Evolutionary conservation across 1,140 invertebrate genomes (phyloP).

Genomic region (Saccostrea glomerata): DNA sequence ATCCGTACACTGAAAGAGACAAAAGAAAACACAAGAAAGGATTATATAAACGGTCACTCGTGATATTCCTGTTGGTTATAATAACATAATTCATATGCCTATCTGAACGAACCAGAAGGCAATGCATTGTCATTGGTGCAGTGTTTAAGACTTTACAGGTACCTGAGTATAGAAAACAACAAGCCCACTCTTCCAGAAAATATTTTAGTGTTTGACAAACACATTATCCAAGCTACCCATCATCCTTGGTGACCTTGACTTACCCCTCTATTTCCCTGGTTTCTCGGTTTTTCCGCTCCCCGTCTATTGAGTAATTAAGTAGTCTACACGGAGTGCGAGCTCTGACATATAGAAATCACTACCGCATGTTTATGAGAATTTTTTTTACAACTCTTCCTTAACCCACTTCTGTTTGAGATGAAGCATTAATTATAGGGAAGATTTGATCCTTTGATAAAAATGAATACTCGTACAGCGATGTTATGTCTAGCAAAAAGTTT

Average conservation of each 20-base stretch:
- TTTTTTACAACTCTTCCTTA: neutral
- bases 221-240: neutral
- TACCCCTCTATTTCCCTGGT: neutral
- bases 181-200: neutral
- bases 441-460: neutral
- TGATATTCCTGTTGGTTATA: neutral
- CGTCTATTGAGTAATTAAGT: neutral
- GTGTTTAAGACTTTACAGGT: neutral
- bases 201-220: neutral
- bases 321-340: neutral
- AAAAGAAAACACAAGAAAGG: neutral
- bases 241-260: neutral
- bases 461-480: neutral
- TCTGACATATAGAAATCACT: neutral
- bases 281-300: neutral
- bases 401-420: neutral
- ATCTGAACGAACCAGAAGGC: too few relatives aligned
- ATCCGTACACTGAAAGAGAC: neutral
- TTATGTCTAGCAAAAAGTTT: neutral
- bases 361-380: neutral
- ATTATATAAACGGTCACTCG: neutral
- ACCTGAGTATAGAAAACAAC: neutral
- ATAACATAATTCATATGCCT: too few relatives aligned
- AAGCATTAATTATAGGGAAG: neutral
- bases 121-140: too few relatives aligned